Evolutionary conservation across 2,888 invertebrate species (phyloP).

Genomic region (Alitta virens): DNA sequence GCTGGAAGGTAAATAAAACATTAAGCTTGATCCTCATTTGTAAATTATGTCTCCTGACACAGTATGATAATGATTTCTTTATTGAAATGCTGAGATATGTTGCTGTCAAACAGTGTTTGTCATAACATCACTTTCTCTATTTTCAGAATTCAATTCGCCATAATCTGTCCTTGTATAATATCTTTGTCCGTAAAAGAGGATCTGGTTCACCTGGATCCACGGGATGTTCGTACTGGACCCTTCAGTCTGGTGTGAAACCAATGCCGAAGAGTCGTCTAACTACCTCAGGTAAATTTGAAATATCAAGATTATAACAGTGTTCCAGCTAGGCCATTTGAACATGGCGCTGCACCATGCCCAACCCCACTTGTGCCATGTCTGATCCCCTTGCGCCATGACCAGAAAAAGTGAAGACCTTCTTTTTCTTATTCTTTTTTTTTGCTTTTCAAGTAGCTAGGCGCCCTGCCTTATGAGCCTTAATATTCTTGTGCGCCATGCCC

Average conservation of each 20-base stretch:
- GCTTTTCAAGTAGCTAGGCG: no score
- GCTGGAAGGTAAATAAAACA: slow-evolving; percentile 46
- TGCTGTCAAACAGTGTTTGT: background rate
- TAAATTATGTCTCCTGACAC: background rate
- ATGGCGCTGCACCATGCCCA: background rate
- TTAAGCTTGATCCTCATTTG: no score
- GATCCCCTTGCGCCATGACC: no score
- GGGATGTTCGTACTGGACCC: slow-evolving; percentile 29
- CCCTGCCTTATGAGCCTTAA: no score
- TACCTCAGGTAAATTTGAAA: no score
- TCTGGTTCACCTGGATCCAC: slow-evolving; percentile 5
- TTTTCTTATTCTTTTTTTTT: no score
- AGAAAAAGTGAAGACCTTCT: no score
- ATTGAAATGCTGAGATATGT: no score
- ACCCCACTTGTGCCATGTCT: no score
- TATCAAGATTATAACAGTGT: no score
- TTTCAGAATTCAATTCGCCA: slow-evolving; percentile 34
- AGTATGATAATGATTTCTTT: background rate
- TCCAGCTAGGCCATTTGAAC: no score
- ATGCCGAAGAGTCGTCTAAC: background rate
- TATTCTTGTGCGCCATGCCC: no score
- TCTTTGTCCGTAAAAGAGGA: slow-evolving; percentile 30
- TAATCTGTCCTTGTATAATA: slow-evolving; percentile 31
- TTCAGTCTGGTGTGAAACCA: slow-evolving; percentile 12
- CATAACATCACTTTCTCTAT: background rate